phyloP scores from a whole-genome alignment of 2,888 invertebrate species.

The Podabrus alpinus region DNA sequence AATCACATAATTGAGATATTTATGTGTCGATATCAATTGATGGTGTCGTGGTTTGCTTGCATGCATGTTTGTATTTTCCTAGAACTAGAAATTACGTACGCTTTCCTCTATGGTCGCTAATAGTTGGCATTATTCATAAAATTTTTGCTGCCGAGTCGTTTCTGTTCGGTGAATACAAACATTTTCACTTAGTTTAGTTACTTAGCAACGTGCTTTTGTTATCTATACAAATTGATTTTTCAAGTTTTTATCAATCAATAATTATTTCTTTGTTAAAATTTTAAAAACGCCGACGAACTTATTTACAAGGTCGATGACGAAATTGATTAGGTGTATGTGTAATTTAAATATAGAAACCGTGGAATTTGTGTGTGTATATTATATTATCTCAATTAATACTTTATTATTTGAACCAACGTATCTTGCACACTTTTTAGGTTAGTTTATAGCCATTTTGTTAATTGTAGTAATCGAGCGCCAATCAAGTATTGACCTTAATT shows the following conservation, averaged over 20 bases:
- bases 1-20: not conserved
- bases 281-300: not conserved
- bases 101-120: conserved; percentile 1
- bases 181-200: not conserved
- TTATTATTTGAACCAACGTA: not conserved
- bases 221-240: conserved; percentile 10
- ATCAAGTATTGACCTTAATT: not conserved
- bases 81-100: not conserved
- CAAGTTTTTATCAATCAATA: not conserved
- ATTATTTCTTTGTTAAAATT: not conserved
- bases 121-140: conserved; percentile 1
- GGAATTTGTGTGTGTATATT: not conserved
- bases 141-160: not conserved
- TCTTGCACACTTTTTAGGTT: not conserved
- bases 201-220: conserved; percentile 12
- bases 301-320: not conserved
- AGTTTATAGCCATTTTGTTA: not conserved
- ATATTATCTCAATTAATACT: not conserved
- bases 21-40: not conserved
- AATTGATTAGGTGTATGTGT: not conserved
- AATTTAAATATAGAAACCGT: not conserved
- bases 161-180: conserved; percentile 11
- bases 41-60: not conserved
- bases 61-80: not conserved
- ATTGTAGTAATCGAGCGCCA: not conserved